Percentiles rank a stretch among this genome's conserved stretches.
Evolutionary conservation across 1,140 invertebrate genomes (phyloP).

Genomic region (Drosophila persimilis): DNA sequence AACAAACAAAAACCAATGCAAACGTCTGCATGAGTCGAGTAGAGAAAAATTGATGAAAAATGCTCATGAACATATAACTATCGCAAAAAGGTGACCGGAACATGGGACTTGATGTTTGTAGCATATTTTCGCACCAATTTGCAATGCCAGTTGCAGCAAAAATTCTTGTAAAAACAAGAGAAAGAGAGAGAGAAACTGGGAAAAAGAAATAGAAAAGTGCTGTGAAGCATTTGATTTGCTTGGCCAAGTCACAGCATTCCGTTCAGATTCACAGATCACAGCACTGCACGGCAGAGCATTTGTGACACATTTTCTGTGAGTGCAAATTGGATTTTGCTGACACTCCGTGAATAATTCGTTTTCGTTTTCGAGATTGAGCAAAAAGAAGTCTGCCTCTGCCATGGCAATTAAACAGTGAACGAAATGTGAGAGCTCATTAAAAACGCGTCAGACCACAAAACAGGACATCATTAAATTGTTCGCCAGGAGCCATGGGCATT

Average conservation of each 20-base stretch:
- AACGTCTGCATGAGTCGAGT: constrained; percentile 1
- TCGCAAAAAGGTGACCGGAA: constrained; percentile 6
- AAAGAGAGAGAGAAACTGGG: constrained; percentile 1
- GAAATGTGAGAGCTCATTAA: constrained; percentile 42
- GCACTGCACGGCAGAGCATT: constrained; percentile 25
- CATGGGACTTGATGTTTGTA: background rate
- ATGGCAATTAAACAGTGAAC: constrained; percentile 33
- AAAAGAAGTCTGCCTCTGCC: background rate
- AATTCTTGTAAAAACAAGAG: constrained; percentile 44
- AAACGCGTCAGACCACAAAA: constrained; percentile 53
- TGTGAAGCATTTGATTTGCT: constrained; percentile 49
- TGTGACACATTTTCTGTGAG: constrained; percentile 26
- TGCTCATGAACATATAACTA: constrained; percentile 28
- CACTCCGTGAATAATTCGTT: constrained; percentile 27
- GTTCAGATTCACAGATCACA: constrained; percentile 1
- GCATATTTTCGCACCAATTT: constrained; percentile 49
- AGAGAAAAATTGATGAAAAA: constrained; percentile 18
- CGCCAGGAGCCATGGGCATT: constrained; percentile 11
- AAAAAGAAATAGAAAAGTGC: constrained; percentile 23
- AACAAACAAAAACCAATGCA: constrained; percentile 1
- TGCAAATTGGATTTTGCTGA: constrained; percentile 47
- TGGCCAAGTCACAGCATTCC: constrained; percentile 20
- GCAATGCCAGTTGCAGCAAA: constrained; percentile 11
- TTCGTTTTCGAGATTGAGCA: constrained; percentile 1
- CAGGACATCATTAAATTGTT: constrained; percentile 45